phyloP scores from a whole-genome alignment of 2,888 invertebrate species.

The Petrolisthes manimaculis region DNA sequence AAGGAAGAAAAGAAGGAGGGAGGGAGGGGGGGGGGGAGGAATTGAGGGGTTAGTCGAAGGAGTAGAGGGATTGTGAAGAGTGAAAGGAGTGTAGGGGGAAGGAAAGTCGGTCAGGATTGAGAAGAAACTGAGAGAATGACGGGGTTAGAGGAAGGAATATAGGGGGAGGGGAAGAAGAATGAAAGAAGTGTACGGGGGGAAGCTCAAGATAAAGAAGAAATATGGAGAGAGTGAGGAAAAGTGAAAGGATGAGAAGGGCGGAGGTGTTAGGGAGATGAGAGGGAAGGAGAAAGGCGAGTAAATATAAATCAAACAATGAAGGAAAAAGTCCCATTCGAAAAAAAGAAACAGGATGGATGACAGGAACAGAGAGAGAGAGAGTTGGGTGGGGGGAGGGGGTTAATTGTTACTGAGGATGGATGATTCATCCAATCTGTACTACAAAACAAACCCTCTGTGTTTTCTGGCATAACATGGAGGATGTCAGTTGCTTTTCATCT shows the following conservation, averaged over 20 bases:
- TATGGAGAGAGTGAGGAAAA: background rate
- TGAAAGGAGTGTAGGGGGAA: background rate
- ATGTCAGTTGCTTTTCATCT: no score
- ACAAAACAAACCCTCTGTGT: no score
- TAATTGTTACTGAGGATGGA: no score
- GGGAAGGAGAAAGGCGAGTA: background rate
- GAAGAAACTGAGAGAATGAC: background rate
- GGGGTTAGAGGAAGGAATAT: background rate
- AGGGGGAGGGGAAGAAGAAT: background rate
- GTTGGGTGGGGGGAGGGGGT: no score
- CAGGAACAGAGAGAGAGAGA: background rate
- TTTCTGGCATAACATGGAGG: no score
- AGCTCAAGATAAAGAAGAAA: background rate
- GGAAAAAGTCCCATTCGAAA: background rate
- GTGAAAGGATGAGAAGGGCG: background rate
- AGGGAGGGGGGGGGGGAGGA: background rate
- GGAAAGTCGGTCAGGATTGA: background rate
- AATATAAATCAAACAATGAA: no score
- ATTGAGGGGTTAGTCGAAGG: background rate
- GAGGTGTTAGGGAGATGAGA: background rate
- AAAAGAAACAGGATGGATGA: background rate
- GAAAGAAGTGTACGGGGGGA: background rate
- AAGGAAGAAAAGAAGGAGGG: background rate
- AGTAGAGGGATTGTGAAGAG: background rate
- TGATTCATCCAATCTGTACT: no score